A percentile compares a stretch with the other conserved stretches of the same genome.
phyloP scores from a whole-genome alignment of 2,797 vertebrate genomes.

The Sebastes wilsoni region DNA sequence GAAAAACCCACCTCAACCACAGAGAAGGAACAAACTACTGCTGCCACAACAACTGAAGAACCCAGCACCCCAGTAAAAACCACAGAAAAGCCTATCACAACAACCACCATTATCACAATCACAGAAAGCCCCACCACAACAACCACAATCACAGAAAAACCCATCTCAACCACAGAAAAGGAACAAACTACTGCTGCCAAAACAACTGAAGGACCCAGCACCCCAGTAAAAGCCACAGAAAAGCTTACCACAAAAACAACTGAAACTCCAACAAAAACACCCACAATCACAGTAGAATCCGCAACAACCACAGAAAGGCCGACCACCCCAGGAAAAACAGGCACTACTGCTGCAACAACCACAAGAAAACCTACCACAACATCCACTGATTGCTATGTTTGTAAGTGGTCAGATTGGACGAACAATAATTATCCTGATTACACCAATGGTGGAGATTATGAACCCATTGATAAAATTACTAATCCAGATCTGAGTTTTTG shows the following conservation, averaged over 20 bases:
- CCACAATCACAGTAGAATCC: not conserved
- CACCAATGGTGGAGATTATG: slow-evolving; percentile 77
- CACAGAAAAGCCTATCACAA: no score
- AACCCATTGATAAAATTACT: slow-evolving; percentile 77
- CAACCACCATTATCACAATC: no score
- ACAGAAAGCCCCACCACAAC: no score
- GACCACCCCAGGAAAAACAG: not conserved
- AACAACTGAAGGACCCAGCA: not conserved
- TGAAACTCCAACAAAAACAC: not conserved
- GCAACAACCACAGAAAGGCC: not conserved
- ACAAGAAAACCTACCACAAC: not conserved
- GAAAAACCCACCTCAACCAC: not conserved
- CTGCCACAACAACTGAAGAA: no score
- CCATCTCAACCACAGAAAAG: not conserved
- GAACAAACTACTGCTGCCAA: no score
- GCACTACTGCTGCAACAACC: not conserved
- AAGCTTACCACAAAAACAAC: not conserved
- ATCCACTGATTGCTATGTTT: slow-evolving; percentile 20
- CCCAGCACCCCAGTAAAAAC: no score
- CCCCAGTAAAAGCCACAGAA: not conserved
- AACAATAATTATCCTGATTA: slow-evolving; percentile 61
- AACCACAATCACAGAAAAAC: not conserved
- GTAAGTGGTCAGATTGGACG: slow-evolving; percentile 84
- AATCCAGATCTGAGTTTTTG: slow-evolving; percentile 72
- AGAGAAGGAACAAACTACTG: no score